Conservation (phyloP, 2,113 vertebrate species). For the Colossoma macropomum region DNA sequence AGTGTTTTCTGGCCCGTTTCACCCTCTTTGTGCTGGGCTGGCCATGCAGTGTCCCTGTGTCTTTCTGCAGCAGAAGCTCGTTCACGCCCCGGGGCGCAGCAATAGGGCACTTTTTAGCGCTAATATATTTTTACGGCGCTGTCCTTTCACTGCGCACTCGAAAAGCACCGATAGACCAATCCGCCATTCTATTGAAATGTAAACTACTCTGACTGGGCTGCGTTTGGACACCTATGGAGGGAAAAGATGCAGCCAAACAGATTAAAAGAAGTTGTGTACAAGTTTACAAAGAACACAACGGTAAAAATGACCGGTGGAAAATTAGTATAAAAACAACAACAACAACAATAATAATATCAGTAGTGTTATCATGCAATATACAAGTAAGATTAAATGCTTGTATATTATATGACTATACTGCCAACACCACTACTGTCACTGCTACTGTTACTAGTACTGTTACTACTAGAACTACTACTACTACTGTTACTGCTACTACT, state of each 20-base stretch:
- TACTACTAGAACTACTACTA: no score
- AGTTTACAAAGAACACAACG: not conserved
- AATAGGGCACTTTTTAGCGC: constrained; percentile 73
- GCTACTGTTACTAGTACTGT: no score
- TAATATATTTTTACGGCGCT: constrained; percentile 82
- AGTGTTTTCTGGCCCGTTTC: constrained; percentile 85
- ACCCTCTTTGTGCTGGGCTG: constrained; percentile 78
- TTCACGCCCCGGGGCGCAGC: constrained; percentile 75
- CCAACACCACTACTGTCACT: no score
- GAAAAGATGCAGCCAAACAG: not conserved
- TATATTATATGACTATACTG: no score
- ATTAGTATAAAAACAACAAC: no score
- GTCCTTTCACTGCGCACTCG: constrained; percentile 76
- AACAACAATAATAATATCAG: no score
- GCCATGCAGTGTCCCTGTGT: constrained; percentile 73
- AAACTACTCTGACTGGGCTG: constrained; percentile 66
- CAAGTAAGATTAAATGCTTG: no score
- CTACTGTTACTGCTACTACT: no score
- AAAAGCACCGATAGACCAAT: constrained; percentile 73
- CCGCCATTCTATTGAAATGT: constrained; percentile 74
- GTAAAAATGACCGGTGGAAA: no score
- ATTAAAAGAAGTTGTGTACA: not conserved
- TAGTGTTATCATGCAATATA: no score
- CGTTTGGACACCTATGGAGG: constrained; percentile 38
- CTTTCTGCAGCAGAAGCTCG: constrained; percentile 70